Percentiles rank a stretch among this genome's conserved stretches.
phyloP scores from a whole-genome alignment of 2,113 vertebrate genomes.

The Cisticola juncidis region DNA sequence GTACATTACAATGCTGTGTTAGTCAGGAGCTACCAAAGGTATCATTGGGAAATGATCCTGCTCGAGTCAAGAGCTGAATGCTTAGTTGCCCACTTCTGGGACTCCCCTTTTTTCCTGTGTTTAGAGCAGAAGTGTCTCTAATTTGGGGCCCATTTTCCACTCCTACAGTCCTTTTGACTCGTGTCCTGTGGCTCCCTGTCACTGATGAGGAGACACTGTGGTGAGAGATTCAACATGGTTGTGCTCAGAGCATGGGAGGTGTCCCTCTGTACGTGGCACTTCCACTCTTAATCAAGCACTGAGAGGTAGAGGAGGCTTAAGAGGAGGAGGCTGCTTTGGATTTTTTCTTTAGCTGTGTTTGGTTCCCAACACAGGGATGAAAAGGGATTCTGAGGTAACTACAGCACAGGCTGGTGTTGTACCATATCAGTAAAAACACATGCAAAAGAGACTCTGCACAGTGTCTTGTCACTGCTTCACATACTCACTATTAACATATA shows the following conservation, averaged over 20 bases:
- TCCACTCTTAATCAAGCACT: not conserved
- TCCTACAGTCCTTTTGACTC: not conserved
- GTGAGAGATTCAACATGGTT: fast-evolving
- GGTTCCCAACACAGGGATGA: not conserved
- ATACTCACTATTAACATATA: not conserved
- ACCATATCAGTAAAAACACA: not conserved
- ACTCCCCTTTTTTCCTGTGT: not conserved
- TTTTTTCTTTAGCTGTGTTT: not conserved
- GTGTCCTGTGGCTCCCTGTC: not conserved
- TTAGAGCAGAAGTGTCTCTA: not conserved
- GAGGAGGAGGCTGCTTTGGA: not conserved
- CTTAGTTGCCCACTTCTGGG: not conserved
- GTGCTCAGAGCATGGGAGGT: not conserved
- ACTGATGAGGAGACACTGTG: fast-evolving
- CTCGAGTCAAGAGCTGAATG: not conserved
- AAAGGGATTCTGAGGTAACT: not conserved
- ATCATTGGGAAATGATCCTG: not conserved
- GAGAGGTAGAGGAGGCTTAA: not conserved
- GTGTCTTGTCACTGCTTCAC: not conserved
- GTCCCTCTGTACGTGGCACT: not conserved
- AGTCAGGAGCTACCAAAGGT: not conserved
- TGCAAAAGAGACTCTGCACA: not conserved
- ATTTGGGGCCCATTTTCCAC: not conserved
- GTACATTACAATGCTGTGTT: not conserved
- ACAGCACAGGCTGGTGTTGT: not conserved